Percentiles rank a stretch among this genome's conserved stretches.
Evolutionary conservation across 2,888 invertebrate species (phyloP).

Genomic region (Drosophila mimica): DNA sequence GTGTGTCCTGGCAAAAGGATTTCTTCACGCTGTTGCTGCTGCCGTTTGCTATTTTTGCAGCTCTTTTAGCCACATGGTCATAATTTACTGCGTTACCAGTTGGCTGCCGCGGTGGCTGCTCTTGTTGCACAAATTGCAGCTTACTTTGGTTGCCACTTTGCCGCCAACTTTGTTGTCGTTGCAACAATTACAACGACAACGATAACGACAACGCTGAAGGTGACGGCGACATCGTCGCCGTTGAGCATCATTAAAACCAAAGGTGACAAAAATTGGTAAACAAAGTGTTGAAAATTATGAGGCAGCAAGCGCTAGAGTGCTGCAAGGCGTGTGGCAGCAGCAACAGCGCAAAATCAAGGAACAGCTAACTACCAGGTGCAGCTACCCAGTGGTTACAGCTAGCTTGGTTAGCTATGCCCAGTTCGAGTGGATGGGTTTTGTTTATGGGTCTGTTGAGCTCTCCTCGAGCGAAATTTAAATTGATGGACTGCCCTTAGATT

Average conservation of each 20-base stretch:
- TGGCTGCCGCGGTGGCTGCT: slow-evolving; percentile 38
- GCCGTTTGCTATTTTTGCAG: slow-evolving; percentile 48
- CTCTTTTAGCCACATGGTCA: slow-evolving; percentile 63
- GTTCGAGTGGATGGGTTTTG: slow-evolving; percentile 15
- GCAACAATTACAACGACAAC: slow-evolving; percentile 72
- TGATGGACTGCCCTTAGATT: slow-evolving; percentile 9
- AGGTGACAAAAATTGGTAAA: slow-evolving; percentile 81
- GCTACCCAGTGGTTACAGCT: slow-evolving; percentile 21
- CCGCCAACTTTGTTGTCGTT: slow-evolving; percentile 29
- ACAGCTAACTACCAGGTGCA: slow-evolving; percentile 31
- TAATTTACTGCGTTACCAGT: slow-evolving; percentile 61
- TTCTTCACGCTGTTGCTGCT: slow-evolving; percentile 41
- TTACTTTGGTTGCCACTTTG: slow-evolving; percentile 75
- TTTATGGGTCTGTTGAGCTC: slow-evolving; percentile 44
- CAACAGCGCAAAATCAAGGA: background rate
- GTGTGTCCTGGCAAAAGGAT: slow-evolving; percentile 78
- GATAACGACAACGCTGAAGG: slow-evolving; percentile 12
- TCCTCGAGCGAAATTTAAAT: slow-evolving; percentile 18
- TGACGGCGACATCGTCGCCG: slow-evolving; percentile 28
- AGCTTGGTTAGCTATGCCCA: slow-evolving; percentile 13
- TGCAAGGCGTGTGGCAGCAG: slow-evolving; percentile 50
- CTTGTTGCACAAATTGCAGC: slow-evolving; percentile 79
- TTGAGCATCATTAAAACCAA: slow-evolving; percentile 81
- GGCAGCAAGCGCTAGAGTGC: slow-evolving; percentile 35
- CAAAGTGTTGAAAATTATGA: slow-evolving; percentile 81